Base-by-base conservation (phyloP, 2,797 vertebrate genomes). In the Mormyrus hasselquistii region DNA sequence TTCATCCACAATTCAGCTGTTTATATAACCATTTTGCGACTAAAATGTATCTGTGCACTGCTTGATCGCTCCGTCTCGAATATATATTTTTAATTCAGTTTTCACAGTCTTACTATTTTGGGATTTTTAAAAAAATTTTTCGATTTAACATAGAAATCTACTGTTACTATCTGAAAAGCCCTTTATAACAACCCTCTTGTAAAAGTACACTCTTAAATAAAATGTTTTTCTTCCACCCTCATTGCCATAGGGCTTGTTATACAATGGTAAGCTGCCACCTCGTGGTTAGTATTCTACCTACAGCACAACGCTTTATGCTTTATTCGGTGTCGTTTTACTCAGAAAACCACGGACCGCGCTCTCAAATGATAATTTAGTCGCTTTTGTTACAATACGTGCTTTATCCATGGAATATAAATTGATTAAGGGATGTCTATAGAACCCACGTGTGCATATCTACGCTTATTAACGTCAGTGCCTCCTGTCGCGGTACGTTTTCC, bases 261-360 rank as follows among this genome's bases (percentile, higher is more conserved):
- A 41, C 22, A 83, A 82, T 82, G 25, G 49, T 34, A 62, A 8
- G 59, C n/a, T 62, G 2, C 89, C 89, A 59, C 76, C 89, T 89
- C 6, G 86, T 84, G 89, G 86, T 50, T 25, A 50, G 10, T 65
- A n/a, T 44, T 8, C 50, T 62, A 82, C 62, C 49, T 87, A 82
- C 85, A 79, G 25, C 19, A 41, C 9, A 73, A 25, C 34, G 9
- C 2, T 65, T 65, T 19, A 19, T 55, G 9, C 2, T 65, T 65
- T 19, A 19, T 55, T 79, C 19, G 16, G 3, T 9, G 9, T 29
- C 19, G 5, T 52, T 82, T 14, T 41, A 19, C 12, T 41, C 16
- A 2, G 79, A 4, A 7, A 79, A n/a, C 41, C 5, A n/a, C 7
- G 2, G 38, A n/a, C 2, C 73, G 14, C 73, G 16, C 73, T 41